Conservation (phyloP, 2,113 vertebrate species). For the Tauraco erythrolophus region DNA sequence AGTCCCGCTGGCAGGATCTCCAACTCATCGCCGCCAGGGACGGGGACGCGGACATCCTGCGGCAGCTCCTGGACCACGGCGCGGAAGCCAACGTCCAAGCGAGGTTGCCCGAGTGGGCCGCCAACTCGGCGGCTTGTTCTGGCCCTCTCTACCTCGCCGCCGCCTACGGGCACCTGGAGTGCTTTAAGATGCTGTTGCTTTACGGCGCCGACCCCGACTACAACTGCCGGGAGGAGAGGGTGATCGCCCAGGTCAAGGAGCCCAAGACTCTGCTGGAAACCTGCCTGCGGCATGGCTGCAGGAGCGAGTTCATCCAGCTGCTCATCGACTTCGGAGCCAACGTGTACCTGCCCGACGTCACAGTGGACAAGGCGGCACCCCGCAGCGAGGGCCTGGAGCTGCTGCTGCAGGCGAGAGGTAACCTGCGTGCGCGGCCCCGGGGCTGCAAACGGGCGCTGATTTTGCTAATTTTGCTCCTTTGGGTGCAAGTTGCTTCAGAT, state of each 20-base stretch:
- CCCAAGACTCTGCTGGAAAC: conserved; percentile 89
- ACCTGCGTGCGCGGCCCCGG: fast-evolving
- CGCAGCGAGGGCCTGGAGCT: conserved; percentile 81
- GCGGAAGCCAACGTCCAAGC: conserved; percentile 86
- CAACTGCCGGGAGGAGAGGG: conserved; percentile 86
- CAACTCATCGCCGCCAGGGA: conserved; percentile 91
- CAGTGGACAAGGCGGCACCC: conserved; percentile 66
- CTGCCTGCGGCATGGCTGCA: conserved; percentile 88
- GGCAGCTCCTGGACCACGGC: conserved; percentile 84
- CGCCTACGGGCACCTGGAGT: conserved; percentile 88
- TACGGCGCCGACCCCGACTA: conserved; percentile 91
- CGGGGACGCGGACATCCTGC: conserved; percentile 80
- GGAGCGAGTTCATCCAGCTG: conserved; percentile 83
- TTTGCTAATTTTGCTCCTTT: fast-evolving
- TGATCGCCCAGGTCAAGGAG: conserved; percentile 81
- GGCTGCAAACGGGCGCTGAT: fast-evolving
- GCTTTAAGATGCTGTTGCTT: conserved; percentile 88
- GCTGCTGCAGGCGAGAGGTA: conserved; percentile 90
- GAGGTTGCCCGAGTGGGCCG: conserved; percentile 85
- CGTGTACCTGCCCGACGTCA: conserved; percentile 83
- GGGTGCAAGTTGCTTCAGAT: not conserved
- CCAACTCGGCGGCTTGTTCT: conserved; percentile 81
- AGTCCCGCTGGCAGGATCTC: conserved; percentile 85
- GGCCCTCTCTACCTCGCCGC: conserved; percentile 92
- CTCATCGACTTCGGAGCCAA: conserved; percentile 95